Conservation (phyloP, 2,797 vertebrate species). For the Trematomus bernacchii region DNA sequence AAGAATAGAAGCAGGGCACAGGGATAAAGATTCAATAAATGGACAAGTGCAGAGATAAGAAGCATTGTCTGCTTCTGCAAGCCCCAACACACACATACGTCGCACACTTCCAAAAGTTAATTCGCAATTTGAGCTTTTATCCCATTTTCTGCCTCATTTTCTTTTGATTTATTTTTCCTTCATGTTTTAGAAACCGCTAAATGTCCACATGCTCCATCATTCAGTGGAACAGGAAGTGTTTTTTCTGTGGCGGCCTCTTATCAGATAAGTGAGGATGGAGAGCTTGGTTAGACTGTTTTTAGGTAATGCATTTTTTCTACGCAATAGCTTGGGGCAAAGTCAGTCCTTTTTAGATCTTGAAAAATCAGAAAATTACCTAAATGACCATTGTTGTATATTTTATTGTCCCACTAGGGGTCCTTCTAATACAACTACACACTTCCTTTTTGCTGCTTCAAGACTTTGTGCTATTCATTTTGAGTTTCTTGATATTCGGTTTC, state of each 20-base stretch:
- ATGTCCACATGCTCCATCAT: conserved; percentile 8
- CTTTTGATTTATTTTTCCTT: conserved; percentile 30
- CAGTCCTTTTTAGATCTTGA: neutral
- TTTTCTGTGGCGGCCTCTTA: conserved; percentile 1
- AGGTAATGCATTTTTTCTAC: conserved; percentile 9
- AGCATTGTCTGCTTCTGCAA: conserved; percentile 59
- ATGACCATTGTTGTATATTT: neutral
- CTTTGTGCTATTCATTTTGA: neutral
- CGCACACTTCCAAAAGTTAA: conserved; percentile 40
- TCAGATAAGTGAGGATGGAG: conserved; percentile 19
- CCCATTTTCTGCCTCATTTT: conserved; percentile 37
- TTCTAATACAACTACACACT: conserved; percentile 34
- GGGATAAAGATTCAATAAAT: conserved; percentile 80
- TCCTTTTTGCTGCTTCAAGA: neutral
- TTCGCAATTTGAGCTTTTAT: conserved; percentile 47
- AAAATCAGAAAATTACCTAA: neutral
- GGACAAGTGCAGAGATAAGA: conserved; percentile 76
- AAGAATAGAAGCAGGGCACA: conserved; percentile 67
- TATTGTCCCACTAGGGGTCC: conserved; percentile 40
- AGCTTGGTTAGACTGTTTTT: conserved; percentile 6
- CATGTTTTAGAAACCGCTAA: conserved; percentile 31
- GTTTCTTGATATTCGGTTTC: neutral
- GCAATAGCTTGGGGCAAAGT: conserved; percentile 23
- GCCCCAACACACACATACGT: conserved; percentile 5
- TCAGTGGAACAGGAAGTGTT: conserved; percentile 1